These are phyloP conservation scores for Pterocles burchelli DNA, from an alignment of 2,113 vertebrate genomes.

Conservation along the genomic window DNA sequence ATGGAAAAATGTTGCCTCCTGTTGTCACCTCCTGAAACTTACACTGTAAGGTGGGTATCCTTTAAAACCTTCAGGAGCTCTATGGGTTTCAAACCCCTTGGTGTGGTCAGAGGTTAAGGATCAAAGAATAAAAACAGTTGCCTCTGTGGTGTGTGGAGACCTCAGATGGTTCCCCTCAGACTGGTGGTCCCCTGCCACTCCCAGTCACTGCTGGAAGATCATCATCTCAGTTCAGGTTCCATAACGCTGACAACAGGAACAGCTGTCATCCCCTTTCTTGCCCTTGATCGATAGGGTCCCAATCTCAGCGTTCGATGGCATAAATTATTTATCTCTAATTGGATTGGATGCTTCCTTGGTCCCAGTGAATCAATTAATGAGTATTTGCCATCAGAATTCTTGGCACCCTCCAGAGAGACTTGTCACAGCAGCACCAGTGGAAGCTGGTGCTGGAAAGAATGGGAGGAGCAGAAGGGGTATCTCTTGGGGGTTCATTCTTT, in stretches of 20 bases:
- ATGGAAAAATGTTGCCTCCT: background rate
- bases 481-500: background rate
- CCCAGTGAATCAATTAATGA: constrained; percentile 59
- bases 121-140: background rate
- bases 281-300: constrained; percentile 18
- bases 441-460: background rate
- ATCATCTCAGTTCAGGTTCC: constrained; percentile 4
- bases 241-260: background rate
- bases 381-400: constrained; percentile 8
- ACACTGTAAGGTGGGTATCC: background rate
- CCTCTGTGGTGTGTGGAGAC: background rate
- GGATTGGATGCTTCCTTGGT: background rate
- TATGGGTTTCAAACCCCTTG: background rate
- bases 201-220: background rate
- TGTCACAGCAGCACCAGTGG: background rate
- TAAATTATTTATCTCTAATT: constrained; percentile 63
- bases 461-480: background rate
- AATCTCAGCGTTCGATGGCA: background rate
- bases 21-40: background rate
- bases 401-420: background rate
- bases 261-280: background rate
- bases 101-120: background rate
- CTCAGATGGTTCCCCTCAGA: background rate
- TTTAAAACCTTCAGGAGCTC: background rate
- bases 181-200: background rate